Evolutionary conservation across 2,888 invertebrate genomes (phyloP).

Genomic region (Cetonia aurata): DNA sequence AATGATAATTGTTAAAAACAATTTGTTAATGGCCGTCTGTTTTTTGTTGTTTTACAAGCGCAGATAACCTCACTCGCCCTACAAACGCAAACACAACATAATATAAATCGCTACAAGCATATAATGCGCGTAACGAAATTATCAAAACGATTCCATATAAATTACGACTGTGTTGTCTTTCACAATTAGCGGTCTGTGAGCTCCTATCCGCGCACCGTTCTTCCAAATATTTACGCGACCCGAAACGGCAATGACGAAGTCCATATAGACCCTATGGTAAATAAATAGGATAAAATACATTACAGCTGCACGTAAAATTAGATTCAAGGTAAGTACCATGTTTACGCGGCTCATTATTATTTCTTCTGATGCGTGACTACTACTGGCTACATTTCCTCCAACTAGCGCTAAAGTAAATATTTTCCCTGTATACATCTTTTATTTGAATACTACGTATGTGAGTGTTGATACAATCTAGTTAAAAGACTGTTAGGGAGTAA

Average conservation of each 20-base stretch:
- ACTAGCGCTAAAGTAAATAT: slow-evolving; percentile 22
- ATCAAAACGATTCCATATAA: slow-evolving; percentile 19
- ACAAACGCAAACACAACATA: too few relatives aligned
- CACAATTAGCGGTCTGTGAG: slow-evolving; percentile 37
- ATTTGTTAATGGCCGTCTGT: too few relatives aligned
- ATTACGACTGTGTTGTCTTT: slow-evolving; percentile 24
- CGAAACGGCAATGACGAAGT: slow-evolving; percentile 29
- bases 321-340: slow-evolving; percentile 36
- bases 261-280: slow-evolving; percentile 16
- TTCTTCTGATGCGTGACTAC: slow-evolving; percentile 31
- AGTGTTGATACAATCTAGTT: neutral
- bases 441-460: slow-evolving; percentile 6
- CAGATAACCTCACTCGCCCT: too few relatives aligned
- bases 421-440: slow-evolving; percentile 31
- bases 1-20: too few relatives aligned
- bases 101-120: too few relatives aligned
- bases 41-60: too few relatives aligned
- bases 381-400: neutral
- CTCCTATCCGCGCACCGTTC: slow-evolving; percentile 19
- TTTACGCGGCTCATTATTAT: slow-evolving; percentile 30
- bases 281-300: slow-evolving; percentile 19
- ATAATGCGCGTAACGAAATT: slow-evolving; percentile 3
- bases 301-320: slow-evolving; percentile 18
- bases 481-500: slow-evolving; percentile 2
- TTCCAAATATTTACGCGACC: slow-evolving; percentile 35